Evolutionary conservation across 2,797 vertebrate genomes (phyloP).

Genomic region (Syndactyla subalaris): DNA sequence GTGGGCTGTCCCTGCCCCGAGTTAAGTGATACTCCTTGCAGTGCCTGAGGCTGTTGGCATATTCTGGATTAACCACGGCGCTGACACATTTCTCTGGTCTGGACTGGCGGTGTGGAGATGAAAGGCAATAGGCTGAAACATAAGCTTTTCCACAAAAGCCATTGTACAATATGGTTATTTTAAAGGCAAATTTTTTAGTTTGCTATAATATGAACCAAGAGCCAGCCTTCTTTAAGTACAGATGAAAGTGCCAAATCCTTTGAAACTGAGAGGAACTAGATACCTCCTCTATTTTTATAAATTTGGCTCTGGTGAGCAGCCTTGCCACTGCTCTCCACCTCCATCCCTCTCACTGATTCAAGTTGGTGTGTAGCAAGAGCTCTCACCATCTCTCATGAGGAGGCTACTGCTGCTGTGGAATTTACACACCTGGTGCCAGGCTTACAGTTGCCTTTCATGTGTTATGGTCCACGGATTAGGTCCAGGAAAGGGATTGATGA

Average conservation of each 20-base stretch:
- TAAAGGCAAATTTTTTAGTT: background rate
- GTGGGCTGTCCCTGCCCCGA: background rate
- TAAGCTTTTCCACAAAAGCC: background rate
- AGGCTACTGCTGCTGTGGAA: background rate
- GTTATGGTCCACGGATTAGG: background rate
- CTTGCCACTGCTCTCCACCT: background rate
- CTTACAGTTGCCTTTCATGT: constrained; percentile 40
- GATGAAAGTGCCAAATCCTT: background rate
- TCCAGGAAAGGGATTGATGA: constrained; percentile 25
- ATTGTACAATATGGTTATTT: background rate
- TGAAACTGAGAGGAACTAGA: background rate
- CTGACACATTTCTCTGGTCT: background rate
- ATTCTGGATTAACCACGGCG: background rate
- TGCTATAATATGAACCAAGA: background rate
- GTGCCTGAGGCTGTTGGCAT: background rate
- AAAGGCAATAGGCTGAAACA: background rate
- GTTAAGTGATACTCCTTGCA: background rate
- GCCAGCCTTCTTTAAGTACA: background rate
- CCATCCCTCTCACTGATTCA: background rate
- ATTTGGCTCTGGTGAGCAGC: background rate
- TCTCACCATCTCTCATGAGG: background rate
- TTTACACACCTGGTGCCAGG: constrained; percentile 38
- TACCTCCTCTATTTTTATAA: background rate
- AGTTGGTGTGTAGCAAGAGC: background rate
- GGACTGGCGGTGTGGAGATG: background rate